Conservation (phyloP, 1,140 invertebrate species). For the Drosophila nigrodunni region DNA sequence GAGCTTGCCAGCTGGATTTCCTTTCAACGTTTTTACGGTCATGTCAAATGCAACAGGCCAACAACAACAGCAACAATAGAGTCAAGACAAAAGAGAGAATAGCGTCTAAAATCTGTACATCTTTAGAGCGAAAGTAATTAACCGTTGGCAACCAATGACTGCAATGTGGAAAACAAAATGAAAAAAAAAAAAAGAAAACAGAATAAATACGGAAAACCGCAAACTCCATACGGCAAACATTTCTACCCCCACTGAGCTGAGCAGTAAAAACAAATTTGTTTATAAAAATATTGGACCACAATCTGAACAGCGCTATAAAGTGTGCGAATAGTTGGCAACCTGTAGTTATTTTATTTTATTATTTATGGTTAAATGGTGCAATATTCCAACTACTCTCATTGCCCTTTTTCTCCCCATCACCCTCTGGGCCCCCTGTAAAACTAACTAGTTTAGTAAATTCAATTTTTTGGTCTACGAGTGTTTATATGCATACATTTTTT, state of each 20-base stretch:
- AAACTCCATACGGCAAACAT: conserved; percentile 40
- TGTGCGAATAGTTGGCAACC: conserved; percentile 76
- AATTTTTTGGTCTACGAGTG: conserved; percentile 30
- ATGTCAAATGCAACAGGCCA: conserved; percentile 78
- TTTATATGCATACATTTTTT: conserved; percentile 23
- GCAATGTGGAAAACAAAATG: conserved; percentile 29
- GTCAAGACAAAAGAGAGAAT: conserved; percentile 8
- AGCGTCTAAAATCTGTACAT: conserved; percentile 60
- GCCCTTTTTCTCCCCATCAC: conserved; percentile 19
- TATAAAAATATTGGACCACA: conserved; percentile 73
- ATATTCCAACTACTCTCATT: conserved; percentile 31
- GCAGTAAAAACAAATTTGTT: conserved; percentile 75
- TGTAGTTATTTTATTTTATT: conserved; percentile 83
- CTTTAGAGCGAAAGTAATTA: conserved; percentile 74
- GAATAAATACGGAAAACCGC: conserved; percentile 39
- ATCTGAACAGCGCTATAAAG: conserved; percentile 53
- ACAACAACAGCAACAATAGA: conserved; percentile 11
- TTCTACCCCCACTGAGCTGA: conserved; percentile 38
- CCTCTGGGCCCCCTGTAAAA: conserved; percentile 31
- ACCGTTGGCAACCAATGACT: conserved; percentile 65
- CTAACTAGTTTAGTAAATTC: conserved; percentile 80
- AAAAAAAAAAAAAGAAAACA: conserved; percentile 15
- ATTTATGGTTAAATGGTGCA: conserved; percentile 81
- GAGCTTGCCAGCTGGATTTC: conserved; percentile 69
- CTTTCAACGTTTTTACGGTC: conserved; percentile 55